Evolutionary conservation across 2,113 vertebrate genomes (phyloP).

Genomic region (Cynopterus brachyotis): DNA sequence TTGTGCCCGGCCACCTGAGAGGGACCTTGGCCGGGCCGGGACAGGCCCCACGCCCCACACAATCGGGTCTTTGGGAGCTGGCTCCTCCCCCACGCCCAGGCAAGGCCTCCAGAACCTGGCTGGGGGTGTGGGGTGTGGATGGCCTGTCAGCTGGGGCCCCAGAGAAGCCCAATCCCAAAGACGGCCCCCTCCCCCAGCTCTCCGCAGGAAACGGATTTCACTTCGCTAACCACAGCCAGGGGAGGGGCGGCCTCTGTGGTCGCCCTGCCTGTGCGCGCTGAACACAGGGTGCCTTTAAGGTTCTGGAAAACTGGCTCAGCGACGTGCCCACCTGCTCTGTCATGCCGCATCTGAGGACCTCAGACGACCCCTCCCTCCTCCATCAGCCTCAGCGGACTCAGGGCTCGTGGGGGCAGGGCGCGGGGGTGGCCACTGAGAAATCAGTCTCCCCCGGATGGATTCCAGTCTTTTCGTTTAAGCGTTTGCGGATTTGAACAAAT

Average conservation of each 20-base stretch:
- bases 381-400: neutral
- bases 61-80: conserved; percentile 73
- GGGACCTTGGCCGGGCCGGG: neutral
- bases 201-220: neutral
- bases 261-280: rapidly evolving
- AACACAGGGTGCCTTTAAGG: neutral
- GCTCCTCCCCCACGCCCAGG: neutral
- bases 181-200: neutral
- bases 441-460: neutral
- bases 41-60: conserved; percentile 53
- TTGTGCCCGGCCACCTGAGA: conserved; percentile 29
- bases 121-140: neutral
- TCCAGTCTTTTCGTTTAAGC: neutral
- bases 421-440: neutral
- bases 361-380: neutral
- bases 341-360: neutral
- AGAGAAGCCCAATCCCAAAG: neutral
- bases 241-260: rapidly evolving
- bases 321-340: neutral
- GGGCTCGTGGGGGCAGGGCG: rapidly evolving
- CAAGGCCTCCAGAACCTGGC: neutral
- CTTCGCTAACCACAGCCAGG: neutral
- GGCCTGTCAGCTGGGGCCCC: neutral
- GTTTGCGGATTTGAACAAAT: neutral
- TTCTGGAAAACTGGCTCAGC: neutral